A percentile compares a stretch with the other conserved stretches of the same genome.
phyloP scores from a whole-genome alignment of 2,113 vertebrate genomes.

The Microcebus jonahi region DNA sequence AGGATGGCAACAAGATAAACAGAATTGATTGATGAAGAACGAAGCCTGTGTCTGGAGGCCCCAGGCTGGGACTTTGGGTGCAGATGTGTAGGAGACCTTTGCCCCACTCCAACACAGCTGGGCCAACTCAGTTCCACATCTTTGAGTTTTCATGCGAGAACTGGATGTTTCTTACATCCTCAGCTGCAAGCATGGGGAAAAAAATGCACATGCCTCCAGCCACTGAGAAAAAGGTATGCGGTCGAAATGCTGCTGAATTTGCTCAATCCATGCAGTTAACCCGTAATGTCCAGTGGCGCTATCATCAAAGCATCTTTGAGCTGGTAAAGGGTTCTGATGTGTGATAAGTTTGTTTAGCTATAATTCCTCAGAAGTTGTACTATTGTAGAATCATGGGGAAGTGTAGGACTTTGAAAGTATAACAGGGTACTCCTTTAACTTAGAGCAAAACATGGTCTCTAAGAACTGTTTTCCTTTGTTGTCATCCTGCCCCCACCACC shows the following conservation, averaged over 20 bases:
- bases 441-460: background rate
- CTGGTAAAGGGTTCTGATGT: background rate
- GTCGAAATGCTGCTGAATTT: conserved; percentile 41
- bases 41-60: background rate
- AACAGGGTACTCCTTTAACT: conserved; percentile 7
- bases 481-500: background rate
- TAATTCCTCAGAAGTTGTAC: background rate
- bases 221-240: background rate
- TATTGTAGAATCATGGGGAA: background rate
- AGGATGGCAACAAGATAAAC: background rate
- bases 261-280: background rate
- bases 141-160: conserved; percentile 22
- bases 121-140: conserved; percentile 29
- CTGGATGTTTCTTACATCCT: conserved; percentile 54
- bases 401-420: background rate
- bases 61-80: background rate
- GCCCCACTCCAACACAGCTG: conserved; percentile 49
- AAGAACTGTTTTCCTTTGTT: conserved; percentile 49
- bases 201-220: background rate
- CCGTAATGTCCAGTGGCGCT: background rate
- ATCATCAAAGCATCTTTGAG: background rate
- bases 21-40: background rate
- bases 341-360: conserved; percentile 28
- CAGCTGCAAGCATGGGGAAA: conserved; percentile 37
- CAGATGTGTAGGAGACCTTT: background rate